These are phyloP conservation scores for Xestia xanthographa DNA, from an alignment of 2,888 invertebrate species.

Conservation along the genomic window DNA sequence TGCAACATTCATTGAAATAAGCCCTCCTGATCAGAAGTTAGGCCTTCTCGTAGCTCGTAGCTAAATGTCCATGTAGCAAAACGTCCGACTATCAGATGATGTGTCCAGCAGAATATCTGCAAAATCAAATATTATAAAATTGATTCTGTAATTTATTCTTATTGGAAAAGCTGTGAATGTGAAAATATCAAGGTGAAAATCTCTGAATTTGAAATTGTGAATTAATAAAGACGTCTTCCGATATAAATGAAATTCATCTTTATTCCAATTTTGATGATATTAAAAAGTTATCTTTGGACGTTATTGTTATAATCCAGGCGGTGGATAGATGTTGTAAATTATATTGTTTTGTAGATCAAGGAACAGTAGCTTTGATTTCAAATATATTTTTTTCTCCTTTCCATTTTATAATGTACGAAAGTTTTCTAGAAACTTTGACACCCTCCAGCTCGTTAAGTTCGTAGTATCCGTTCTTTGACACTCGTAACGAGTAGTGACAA, in stretches of 20 bases:
- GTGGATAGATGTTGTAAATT: not conserved
- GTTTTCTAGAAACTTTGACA: not conserved
- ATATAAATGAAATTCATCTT: slow-evolving; percentile 14
- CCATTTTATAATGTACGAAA: not conserved
- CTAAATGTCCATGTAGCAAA: no score
- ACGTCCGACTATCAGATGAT: no score
- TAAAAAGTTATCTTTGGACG: slow-evolving; percentile 24
- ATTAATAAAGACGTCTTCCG: slow-evolving; percentile 16
- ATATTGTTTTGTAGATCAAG: not conserved
- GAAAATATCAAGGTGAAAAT: not conserved
- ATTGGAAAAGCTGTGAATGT: slow-evolving; percentile 9
- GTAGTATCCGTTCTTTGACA: not conserved
- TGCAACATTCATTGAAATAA: not conserved
- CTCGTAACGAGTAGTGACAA: not conserved
- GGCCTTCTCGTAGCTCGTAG: no score
- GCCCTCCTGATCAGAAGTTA: no score
- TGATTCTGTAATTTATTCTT: not conserved
- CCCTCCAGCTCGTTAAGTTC: not conserved
- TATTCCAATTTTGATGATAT: slow-evolving; percentile 35
- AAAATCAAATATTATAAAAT: not conserved
- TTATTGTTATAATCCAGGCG: not conserved
- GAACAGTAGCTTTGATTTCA: not conserved
- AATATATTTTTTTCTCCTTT: not conserved
- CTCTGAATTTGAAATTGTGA: slow-evolving; percentile 24
- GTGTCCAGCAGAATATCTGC: no score